A percentile compares a stretch with the other conserved stretches of the same genome.
Conservation (phyloP, 1,140 invertebrate species). For the Pseudobourletiella spinata region DNA sequence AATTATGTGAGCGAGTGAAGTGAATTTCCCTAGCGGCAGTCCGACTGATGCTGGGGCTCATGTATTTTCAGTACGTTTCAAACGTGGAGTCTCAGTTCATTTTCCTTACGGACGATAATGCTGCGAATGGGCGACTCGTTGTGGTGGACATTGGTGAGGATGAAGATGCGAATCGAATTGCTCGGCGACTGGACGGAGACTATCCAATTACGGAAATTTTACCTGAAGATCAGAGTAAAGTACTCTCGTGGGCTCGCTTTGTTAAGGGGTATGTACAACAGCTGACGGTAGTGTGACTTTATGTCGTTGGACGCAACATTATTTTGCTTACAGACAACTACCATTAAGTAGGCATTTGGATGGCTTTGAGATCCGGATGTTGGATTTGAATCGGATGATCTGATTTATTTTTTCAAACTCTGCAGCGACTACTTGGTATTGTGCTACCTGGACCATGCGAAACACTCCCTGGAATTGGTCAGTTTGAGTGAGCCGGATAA, state of each 20-base stretch:
- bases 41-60: too few species aligned
- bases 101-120: constrained; percentile 10
- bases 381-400: background rate
- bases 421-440: constrained; percentile 66
- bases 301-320: too few species aligned
- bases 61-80: constrained; percentile 37
- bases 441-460: constrained; percentile 89
- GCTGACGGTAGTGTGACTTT: too few species aligned
- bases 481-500: constrained; percentile 64
- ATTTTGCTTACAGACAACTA: too few species aligned
- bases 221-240: constrained; percentile 59
- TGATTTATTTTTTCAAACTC: constrained; percentile 5
- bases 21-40: too few species aligned
- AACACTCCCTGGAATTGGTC: constrained; percentile 67
- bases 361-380: background rate
- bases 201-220: constrained; percentile 40
- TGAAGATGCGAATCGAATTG: constrained; percentile 14
- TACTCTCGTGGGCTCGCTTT: constrained; percentile 75
- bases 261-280: constrained; percentile 55
- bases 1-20: too few species aligned
- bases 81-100: constrained; percentile 18
- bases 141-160: background rate
- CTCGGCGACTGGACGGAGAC: background rate
- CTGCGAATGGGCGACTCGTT: constrained; percentile 43
- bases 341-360: background rate